Evolutionary conservation across 2,113 vertebrate species (phyloP), one percentile per base, ranked within the genome.

Genomic region (Spea bombifrons): DNA sequence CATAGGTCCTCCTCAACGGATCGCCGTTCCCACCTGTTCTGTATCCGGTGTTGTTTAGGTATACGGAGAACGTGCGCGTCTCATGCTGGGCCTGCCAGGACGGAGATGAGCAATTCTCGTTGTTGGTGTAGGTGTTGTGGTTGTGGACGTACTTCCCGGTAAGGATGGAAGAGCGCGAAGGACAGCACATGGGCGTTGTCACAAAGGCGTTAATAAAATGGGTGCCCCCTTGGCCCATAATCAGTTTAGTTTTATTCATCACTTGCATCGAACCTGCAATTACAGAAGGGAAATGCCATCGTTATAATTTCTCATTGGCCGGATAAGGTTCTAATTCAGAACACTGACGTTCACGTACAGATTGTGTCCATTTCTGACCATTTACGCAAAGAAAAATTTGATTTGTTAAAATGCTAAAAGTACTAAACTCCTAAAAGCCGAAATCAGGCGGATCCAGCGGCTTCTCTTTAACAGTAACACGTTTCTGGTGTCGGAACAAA

Each of bases 41-140:
- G 87, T 98, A 99, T 30, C 97, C 97, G 0, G 95, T 95, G 88
- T 93, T 94, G 89, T 97, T 98, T 84, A 99, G 96, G 86, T 99
- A 94, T 59, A 95, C 95, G 0, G 96, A 96, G 46, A 99, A 99
- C 0, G 96, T 97, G 79, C 92, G 95, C 0, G 90, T 89, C 85
- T 99, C 97, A 0, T 99, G 96, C 85, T 96, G 95, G 0, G 92
- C 93, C 88, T 99, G 97, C 97, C 97, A 99, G 61, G 96, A 98
- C 0, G 96, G 94, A 0, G 97, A 99, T 7, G 97, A 99, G 84
- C 97, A 99, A 90, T 99, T 99, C 86, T 99, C 97, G 0, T 98
- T 99, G 93, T 99, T 99, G 61, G 97, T 99, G 88, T 97, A 98
- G 64, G 96, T 98, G 90, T 98, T 96, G 86, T 99, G 97, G 87